Evolutionary conservation across 35 echinoderm and acorn worm genomes (phyloP).

Genomic region (Amphiura filiformis): DNA sequence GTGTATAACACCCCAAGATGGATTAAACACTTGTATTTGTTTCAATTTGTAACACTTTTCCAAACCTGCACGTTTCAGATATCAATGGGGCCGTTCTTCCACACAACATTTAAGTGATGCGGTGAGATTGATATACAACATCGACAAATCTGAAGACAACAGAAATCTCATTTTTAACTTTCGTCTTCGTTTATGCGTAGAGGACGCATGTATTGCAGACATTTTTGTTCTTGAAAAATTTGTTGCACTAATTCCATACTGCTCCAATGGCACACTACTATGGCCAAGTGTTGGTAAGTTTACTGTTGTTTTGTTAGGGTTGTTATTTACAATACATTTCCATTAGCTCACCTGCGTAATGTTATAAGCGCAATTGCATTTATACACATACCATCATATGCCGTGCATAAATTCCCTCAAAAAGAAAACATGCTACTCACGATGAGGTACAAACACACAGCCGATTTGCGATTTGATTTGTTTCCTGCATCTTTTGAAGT

Average conservation of each 20-base stretch:
- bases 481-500: too few species aligned
- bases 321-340: too few species aligned
- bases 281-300: conserved; percentile 17
- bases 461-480: background rate
- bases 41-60: background rate
- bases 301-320: too few species aligned
- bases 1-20: too few species aligned
- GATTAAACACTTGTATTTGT: background rate
- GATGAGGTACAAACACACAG: too few species aligned
- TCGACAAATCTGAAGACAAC: conserved; percentile 23
- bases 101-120: conserved; percentile 21
- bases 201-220: background rate
- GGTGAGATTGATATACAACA: background rate
- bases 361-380: too few species aligned
- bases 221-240: background rate
- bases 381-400: too few species aligned
- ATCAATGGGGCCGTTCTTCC: conserved; percentile 17
- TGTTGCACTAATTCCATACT: conserved; percentile 18
- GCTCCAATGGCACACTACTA: background rate
- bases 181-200: conserved; percentile 1
- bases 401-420: too few species aligned
- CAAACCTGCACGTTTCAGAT: background rate
- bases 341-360: too few species aligned
- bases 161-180: background rate
- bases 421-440: too few species aligned